Conservation (phyloP, 37 sponge, comb jelly and placozoan genomes). For the Chondrilla cf. caribensis region DNA sequence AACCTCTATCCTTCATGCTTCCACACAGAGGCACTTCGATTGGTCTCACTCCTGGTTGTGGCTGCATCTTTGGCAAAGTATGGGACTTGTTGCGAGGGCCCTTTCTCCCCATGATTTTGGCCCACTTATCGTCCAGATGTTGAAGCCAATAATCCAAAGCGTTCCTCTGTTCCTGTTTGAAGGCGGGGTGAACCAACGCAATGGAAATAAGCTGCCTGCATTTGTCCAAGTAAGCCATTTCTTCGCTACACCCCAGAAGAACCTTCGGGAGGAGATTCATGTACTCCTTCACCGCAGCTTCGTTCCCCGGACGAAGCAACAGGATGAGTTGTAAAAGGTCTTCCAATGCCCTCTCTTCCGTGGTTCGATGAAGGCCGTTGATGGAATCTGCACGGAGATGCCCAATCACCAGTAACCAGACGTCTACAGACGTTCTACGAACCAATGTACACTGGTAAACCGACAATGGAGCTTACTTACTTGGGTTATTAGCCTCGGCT, state of each 20-base stretch:
- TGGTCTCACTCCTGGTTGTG: too few species aligned
- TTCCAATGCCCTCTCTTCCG: slow-evolving; percentile 56
- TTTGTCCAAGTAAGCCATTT: slow-evolving; percentile 63
- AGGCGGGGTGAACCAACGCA: slow-evolving; percentile 90
- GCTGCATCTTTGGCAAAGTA: too few species aligned
- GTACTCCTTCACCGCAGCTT: slow-evolving; percentile 72
- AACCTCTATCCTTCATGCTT: too few species aligned
- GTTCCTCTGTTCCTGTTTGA: slow-evolving; percentile 75
- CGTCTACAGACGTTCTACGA: background rate
- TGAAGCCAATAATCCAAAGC: slow-evolving; percentile 71
- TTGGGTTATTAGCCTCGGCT: slow-evolving; percentile 73
- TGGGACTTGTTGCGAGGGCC: too few species aligned
- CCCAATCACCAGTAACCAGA: background rate
- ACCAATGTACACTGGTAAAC: background rate
- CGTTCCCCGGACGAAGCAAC: slow-evolving; percentile 76
- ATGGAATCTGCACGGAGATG: slow-evolving; percentile 54
- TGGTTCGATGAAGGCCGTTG: slow-evolving; percentile 53
- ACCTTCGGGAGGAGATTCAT: slow-evolving; percentile 86
- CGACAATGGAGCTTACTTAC: slow-evolving; percentile 33
- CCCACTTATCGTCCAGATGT: slow-evolving; percentile 65
- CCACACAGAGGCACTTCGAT: too few species aligned
- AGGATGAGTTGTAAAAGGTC: slow-evolving; percentile 71
- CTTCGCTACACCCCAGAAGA: slow-evolving; percentile 64
- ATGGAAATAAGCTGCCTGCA: slow-evolving; percentile 89
- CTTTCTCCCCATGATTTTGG: slow-evolving; percentile 22